phyloP scores from a whole-genome alignment of 2,797 vertebrate species.

The Parauchenoglanis ngamensis region DNA sequence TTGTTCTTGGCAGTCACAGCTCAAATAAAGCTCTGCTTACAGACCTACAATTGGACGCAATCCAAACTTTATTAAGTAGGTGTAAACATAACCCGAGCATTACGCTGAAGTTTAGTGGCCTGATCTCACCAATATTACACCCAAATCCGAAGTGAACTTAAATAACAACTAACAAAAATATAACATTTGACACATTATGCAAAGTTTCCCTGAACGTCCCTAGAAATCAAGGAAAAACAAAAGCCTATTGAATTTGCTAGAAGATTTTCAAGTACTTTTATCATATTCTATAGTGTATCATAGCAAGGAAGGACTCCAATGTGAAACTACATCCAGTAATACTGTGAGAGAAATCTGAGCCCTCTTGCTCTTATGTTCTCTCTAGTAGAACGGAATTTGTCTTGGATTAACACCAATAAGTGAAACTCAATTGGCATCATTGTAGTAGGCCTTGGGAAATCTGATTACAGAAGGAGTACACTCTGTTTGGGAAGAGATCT shows the following conservation, averaged over 20 bases:
- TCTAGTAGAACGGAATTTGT: constrained; percentile 48
- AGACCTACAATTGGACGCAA: neutral
- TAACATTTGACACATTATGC: neutral
- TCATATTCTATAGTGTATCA: neutral
- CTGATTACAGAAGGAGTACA: constrained; percentile 41
- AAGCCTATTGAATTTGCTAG: neutral
- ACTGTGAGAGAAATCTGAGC: constrained; percentile 17
- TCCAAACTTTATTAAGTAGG: neutral
- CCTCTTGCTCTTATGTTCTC: constrained; percentile 18
- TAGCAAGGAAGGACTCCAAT: neutral
- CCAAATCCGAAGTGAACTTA: neutral
- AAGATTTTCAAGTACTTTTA: neutral
- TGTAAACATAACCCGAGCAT: neutral
- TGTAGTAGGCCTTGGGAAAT: constrained; percentile 52
- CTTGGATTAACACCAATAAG: constrained; percentile 56
- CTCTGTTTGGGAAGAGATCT: constrained; percentile 25
- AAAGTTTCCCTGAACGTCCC: neutral
- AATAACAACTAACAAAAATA: neutral
- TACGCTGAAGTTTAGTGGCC: neutral
- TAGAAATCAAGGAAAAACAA: neutral
- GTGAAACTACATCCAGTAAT: constrained; percentile 1
- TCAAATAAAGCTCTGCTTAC: neutral
- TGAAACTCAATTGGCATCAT: constrained; percentile 45
- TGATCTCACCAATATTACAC: neutral
- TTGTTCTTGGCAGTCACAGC: neutral